Percentiles rank a stretch among this genome's conserved stretches.
Conservation (phyloP, 2,888 invertebrate species). For the Hirtodrosophila cameraria region DNA sequence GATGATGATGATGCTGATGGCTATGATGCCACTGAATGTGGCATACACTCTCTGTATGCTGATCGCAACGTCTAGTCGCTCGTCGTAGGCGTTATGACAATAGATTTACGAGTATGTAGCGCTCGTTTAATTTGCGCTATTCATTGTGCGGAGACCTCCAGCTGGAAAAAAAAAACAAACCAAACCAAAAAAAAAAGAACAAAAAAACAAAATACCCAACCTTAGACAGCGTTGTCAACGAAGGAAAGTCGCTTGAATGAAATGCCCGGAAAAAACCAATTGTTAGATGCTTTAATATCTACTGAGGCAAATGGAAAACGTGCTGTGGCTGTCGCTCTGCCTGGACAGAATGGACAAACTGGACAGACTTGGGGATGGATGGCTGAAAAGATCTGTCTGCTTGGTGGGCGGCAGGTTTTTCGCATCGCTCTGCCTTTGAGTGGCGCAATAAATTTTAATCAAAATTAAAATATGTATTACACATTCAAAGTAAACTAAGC, state of each 20-base stretch:
- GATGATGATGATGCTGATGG: too few relatives aligned
- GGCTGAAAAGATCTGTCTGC: conserved; percentile 12
- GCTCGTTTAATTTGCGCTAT: conserved; percentile 72
- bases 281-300: conserved; percentile 82
- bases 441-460: conserved; percentile 80
- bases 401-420: conserved; percentile 52
- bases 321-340: conserved; percentile 24
- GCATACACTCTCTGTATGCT: conserved; percentile 20
- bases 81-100: conserved; percentile 75
- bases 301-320: conserved; percentile 55
- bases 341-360: conserved; percentile 4
- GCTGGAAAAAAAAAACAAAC: conserved; percentile 50
- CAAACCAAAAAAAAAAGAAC: too few relatives aligned
- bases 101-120: conserved; percentile 75
- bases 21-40: conserved; percentile 46
- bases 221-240: conserved; percentile 64
- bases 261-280: conserved; percentile 85
- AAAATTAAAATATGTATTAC: conserved; percentile 76
- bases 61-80: conserved; percentile 48
- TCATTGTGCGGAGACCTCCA: conserved; percentile 63
- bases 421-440: conserved; percentile 48
- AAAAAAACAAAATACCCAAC: conserved; percentile 56
- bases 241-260: conserved; percentile 72
- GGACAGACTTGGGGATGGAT: conserved; percentile 4
- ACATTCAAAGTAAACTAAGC: conserved; percentile 66